Evolutionary conservation across 2,797 vertebrate species (phyloP).

Genomic region (Eulemur coronatus): DNA sequence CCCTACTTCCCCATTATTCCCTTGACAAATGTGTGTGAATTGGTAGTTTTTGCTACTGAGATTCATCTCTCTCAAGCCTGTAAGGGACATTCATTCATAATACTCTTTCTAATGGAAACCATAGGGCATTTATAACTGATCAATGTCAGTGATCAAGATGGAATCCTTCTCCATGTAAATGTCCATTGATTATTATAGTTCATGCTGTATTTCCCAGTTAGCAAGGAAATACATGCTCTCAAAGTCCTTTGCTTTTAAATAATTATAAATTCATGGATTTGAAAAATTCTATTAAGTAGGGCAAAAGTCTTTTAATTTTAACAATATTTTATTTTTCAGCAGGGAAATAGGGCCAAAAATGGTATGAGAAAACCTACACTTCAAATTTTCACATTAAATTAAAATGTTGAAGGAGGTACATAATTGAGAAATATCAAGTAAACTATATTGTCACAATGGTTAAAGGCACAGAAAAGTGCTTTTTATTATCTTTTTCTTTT

Average conservation of each 20-base stretch:
- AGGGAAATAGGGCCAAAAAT: background rate
- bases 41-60: background rate
- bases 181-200: background rate
- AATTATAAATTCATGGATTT: background rate
- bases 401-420: background rate
- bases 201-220: background rate
- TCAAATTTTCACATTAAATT: background rate
- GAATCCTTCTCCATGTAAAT: background rate
- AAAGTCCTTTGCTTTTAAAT: background rate
- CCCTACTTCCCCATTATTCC: background rate
- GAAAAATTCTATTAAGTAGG: background rate
- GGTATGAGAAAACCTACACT: background rate
- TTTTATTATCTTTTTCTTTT: conserved; percentile 19
- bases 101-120: conserved; percentile 15
- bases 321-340: background rate
- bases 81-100: background rate
- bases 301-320: background rate
- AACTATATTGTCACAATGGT: background rate
- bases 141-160: background rate
- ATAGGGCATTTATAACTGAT: background rate
- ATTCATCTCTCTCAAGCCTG: background rate
- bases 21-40: background rate
- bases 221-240: background rate
- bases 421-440: background rate
- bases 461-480: background rate